These are phyloP conservation scores for Tauraco erythrolophus DNA, from an alignment of 2,113 vertebrate genomes.

Conservation along the genomic window DNA sequence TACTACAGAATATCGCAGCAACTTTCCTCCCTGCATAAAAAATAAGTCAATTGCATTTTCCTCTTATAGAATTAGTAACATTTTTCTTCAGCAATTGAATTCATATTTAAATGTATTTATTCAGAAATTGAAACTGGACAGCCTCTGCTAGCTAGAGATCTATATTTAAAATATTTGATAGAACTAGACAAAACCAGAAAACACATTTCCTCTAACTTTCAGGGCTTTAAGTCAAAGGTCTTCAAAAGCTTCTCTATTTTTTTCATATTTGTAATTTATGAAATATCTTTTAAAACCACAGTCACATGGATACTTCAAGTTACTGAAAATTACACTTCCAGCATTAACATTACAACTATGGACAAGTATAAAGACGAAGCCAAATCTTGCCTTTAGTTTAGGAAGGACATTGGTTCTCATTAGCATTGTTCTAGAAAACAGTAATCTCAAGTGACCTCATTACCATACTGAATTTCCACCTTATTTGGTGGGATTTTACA, in stretches of 20 bases:
- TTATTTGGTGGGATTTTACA: not conserved
- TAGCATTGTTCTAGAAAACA: not conserved
- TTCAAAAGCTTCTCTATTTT: not conserved
- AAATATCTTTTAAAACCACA: not conserved
- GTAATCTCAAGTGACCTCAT: not conserved
- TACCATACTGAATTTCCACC: not conserved
- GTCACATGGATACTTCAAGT: not conserved
- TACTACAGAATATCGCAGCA: not conserved
- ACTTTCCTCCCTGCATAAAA: not conserved
- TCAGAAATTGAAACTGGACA: not conserved
- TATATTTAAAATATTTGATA: not conserved
- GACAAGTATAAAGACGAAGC: not conserved
- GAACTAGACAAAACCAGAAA: not conserved
- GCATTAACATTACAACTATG: not conserved
- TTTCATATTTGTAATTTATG: not conserved
- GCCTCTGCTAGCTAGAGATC: not conserved
- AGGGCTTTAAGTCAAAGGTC: not conserved
- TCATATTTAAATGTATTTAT: not conserved
- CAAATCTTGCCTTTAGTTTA: not conserved
- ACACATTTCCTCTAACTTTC: not conserved
- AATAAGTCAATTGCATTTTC: not conserved
- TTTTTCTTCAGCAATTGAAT: constrained; percentile 19
- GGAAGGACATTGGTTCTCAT: not conserved
- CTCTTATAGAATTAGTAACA: not conserved
- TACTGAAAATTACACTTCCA: not conserved